These are phyloP conservation scores for Tokudaia tokunoshimensis DNA, from an alignment of 2,797 vertebrate species.

Conservation along the genomic window DNA sequence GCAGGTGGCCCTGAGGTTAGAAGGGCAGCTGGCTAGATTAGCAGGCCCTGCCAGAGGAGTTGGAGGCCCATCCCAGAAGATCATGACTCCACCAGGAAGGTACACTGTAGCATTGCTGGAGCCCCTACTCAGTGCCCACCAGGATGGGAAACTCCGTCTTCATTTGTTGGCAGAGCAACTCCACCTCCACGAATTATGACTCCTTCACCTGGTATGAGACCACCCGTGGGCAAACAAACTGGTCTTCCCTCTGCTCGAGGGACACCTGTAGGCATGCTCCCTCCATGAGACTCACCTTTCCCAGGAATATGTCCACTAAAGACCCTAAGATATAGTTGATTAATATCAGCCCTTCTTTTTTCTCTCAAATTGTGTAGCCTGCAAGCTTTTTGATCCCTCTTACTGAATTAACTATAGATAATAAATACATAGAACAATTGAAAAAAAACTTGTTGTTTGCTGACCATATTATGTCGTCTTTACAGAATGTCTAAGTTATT, in stretches of 20 bases:
- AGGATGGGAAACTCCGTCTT: conserved; percentile 93
- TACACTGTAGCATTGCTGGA: conserved; percentile 96
- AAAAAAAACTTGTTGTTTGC: not conserved
- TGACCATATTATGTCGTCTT: not conserved
- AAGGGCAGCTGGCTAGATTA: not conserved
- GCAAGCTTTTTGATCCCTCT: no score
- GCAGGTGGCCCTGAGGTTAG: not conserved
- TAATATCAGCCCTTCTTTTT: no score
- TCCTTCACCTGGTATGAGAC: not conserved
- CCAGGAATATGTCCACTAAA: no score
- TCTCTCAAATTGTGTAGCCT: no score
- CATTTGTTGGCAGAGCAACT: conserved; percentile 95
- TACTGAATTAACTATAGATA: no score
- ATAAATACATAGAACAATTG: no score
- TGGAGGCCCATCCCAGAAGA: conserved; percentile 93
- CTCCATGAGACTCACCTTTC: no score
- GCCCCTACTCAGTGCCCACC: conserved; percentile 96
- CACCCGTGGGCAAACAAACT: no score
- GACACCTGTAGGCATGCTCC: no score
- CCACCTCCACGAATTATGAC: conserved; percentile 92
- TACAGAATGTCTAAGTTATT: not conserved
- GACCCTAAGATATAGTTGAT: no score
- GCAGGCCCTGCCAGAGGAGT: not conserved
- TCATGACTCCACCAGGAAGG: conserved; percentile 96
- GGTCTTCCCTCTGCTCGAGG: no score